Evolutionary conservation across 2,888 invertebrate species (phyloP).

Genomic region (Catocala sponsa): DNA sequence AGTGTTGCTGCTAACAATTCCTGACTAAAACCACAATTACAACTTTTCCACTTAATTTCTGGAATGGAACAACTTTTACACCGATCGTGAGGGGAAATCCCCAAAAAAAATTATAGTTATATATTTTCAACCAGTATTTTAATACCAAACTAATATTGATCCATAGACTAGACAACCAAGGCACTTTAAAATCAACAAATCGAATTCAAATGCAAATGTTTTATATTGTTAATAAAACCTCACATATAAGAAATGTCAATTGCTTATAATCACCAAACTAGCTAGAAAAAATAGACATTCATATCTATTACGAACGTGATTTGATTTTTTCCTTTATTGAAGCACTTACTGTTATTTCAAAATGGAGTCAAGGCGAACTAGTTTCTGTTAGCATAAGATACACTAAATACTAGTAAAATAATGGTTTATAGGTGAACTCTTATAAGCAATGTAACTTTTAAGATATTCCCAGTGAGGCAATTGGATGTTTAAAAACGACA

Average conservation of each 20-base stretch:
- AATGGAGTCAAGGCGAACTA: slow-evolving; percentile 42
- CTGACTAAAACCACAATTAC: too few relatives aligned
- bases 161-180: background rate
- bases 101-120: too few relatives aligned
- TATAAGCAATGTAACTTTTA: too few relatives aligned
- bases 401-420: background rate
- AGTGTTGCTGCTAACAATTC: too few relatives aligned
- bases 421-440: too few relatives aligned
- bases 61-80: too few relatives aligned
- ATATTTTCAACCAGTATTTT: background rate
- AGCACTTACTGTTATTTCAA: slow-evolving; percentile 13
- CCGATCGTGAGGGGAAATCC: too few relatives aligned
- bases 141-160: background rate
- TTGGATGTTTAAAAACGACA: background rate
- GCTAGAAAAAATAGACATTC: slow-evolving; percentile 21
- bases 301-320: background rate
- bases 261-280: slow-evolving; percentile 8
- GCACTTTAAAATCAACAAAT: background rate
- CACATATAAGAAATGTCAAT: slow-evolving; percentile 25
- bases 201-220: slow-evolving; percentile 20
- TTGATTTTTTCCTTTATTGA: slow-evolving; percentile 14
- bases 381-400: background rate
- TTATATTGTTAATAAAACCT: slow-evolving; percentile 15
- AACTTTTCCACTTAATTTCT: too few relatives aligned
- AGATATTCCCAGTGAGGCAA: too few relatives aligned